A percentile compares a stretch with the other conserved stretches of the same genome.
Conservation (phyloP, 2,113 vertebrate genomes). For the Petromus typicus region DNA sequence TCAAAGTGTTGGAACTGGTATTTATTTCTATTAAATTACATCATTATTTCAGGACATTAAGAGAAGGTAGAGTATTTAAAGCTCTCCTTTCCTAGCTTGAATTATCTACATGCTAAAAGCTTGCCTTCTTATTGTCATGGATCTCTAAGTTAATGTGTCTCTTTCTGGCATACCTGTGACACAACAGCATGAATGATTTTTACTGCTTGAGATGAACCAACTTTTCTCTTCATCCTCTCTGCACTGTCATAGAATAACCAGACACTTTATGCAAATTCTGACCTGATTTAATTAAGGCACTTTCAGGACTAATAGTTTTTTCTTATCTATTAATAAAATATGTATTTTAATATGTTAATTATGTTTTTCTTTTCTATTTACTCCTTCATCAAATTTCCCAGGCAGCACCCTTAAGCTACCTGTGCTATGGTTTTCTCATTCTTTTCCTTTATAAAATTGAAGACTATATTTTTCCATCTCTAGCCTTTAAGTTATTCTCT, state of each 20-base stretch:
- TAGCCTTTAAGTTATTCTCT: background rate
- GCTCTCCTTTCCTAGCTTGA: background rate
- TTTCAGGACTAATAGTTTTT: background rate
- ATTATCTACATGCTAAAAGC: background rate
- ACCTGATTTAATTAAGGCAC: background rate
- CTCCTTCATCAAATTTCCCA: conserved; percentile 5
- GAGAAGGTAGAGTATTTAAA: background rate
- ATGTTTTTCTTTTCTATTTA: background rate
- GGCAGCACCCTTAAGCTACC: background rate
- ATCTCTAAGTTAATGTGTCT: background rate
- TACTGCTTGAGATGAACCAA: background rate
- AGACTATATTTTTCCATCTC: background rate
- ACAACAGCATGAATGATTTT: background rate
- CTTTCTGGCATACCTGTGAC: background rate
- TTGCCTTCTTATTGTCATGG: background rate
- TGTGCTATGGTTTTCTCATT: background rate
- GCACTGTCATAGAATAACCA: background rate
- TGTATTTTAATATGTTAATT: background rate
- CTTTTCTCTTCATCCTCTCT: background rate
- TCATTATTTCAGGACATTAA: conserved; percentile 18
- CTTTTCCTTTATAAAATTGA: conserved; percentile 30
- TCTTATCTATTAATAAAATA: background rate
- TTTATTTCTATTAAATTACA: conserved; percentile 27
- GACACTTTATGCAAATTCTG: background rate
- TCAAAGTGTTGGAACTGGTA: background rate